Evolutionary conservation across 2,888 invertebrate species (phyloP).

Genomic region (Andrena marginata): DNA sequence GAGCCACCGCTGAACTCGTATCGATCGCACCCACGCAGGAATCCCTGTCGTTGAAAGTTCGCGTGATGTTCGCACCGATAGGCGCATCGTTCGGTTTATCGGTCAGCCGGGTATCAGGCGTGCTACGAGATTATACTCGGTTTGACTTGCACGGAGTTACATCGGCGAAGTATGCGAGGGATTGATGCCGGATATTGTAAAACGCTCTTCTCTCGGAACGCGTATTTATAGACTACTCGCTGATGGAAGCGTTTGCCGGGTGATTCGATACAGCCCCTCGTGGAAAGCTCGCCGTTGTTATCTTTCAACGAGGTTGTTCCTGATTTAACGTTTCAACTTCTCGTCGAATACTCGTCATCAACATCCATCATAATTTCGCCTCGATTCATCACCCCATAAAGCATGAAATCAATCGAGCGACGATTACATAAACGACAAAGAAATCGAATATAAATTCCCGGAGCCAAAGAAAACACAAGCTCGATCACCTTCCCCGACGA

Average conservation of each 20-base stretch:
- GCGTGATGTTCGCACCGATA: slow-evolving; percentile 57
- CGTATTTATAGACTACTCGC: slow-evolving; percentile 38
- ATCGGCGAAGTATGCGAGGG: not conserved
- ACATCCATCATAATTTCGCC: not conserved
- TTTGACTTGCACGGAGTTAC: slow-evolving; percentile 41
- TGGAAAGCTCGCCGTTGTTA: slow-evolving; percentile 2
- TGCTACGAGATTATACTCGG: slow-evolving; percentile 22
- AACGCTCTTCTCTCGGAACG: slow-evolving; percentile 11
- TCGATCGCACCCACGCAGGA: slow-evolving; percentile 62
- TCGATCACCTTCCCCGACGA: not conserved
- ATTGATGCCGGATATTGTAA: slow-evolving; percentile 21
- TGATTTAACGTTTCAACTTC: not conserved
- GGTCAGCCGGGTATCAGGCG: slow-evolving; percentile 19
- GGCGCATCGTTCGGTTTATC: slow-evolving; percentile 46
- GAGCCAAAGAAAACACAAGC: not conserved
- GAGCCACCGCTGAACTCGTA: slow-evolving; percentile 46
- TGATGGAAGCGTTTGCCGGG: not conserved
- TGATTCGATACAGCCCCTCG: not conserved
- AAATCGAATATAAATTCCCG: too few relatives aligned
- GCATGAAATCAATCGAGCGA: not conserved
- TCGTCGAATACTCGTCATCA: not conserved
- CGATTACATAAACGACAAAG: not conserved
- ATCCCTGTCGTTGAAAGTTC: slow-evolving; percentile 58
- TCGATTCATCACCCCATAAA: not conserved
- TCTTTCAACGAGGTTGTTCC: not conserved